phyloP scores from a whole-genome alignment of 1,140 invertebrate genomes.

The Magallana angulata region DNA sequence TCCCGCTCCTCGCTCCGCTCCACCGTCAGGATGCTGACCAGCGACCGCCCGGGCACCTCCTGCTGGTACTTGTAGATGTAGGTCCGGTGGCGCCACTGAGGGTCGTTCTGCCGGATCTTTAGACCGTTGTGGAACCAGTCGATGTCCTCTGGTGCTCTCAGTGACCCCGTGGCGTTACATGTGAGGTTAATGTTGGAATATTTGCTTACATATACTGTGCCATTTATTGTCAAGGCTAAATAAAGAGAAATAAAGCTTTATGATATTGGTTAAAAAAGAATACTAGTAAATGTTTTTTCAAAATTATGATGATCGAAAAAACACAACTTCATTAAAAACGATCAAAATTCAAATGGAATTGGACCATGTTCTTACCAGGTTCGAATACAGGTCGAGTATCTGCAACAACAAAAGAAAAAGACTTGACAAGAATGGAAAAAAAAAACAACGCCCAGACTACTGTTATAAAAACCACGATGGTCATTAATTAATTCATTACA shows the following conservation, averaged over 20 bases:
- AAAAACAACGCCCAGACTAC: neutral
- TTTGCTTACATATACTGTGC: constrained; percentile 55
- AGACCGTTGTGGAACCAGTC: constrained; percentile 68
- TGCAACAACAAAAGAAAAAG: neutral
- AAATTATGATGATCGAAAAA: neutral
- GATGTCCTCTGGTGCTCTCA: constrained; percentile 61
- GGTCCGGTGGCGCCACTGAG: constrained; percentile 55
- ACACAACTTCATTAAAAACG: neutral
- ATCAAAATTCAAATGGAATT: neutral
- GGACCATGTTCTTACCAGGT: neutral
- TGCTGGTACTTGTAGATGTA: constrained; percentile 54
- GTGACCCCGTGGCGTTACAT: constrained; percentile 65
- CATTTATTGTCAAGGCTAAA: constrained; percentile 59
- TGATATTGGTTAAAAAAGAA: neutral
- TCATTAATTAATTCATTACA: constrained; percentile 26
- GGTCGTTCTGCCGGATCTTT: constrained; percentile 54
- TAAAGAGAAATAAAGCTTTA: constrained; percentile 8
- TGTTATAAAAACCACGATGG: constrained; percentile 3
- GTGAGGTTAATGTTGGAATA: constrained; percentile 58
- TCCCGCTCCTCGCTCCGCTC: constrained; percentile 58
- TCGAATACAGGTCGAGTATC: neutral
- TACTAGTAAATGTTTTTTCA: neutral
- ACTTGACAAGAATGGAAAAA: neutral
- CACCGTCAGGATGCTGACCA: constrained; percentile 63
- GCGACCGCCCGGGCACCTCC: constrained; percentile 57